Conservation (phyloP, 2,888 invertebrate genomes). For the Parthenolecanium corni region DNA sequence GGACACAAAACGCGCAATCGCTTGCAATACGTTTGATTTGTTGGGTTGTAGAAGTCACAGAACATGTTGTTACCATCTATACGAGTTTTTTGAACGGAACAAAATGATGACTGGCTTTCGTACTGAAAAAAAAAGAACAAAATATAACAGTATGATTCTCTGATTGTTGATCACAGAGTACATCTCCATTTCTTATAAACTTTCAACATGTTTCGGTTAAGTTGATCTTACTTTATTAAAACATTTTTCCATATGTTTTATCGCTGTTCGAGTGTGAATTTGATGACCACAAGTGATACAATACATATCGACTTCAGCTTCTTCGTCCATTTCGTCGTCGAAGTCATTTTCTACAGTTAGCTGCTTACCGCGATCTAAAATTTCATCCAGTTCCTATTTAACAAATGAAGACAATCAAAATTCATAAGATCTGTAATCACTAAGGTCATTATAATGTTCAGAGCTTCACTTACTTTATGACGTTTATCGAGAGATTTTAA, state of each 20-base stretch:
- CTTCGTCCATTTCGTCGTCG: constrained; percentile 52
- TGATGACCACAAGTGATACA: constrained; percentile 97
- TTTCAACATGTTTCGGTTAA: no score
- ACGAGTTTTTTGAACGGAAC: constrained; percentile 83
- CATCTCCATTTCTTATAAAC: no score
- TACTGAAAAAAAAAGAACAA: constrained; percentile 45
- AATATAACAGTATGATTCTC: background rate
- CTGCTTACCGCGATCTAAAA: constrained; percentile 66
- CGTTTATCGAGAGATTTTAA: constrained; percentile 68
- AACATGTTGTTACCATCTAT: constrained; percentile 95
- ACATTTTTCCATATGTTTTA: constrained; percentile 96
- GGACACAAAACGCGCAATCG: constrained; percentile 89
- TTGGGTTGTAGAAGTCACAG: constrained; percentile 87
- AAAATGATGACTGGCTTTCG: constrained; percentile 93
- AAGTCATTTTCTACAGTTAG: constrained; percentile 51
- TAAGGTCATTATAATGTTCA: no score
- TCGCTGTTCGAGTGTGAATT: constrained; percentile 78
- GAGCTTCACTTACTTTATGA: constrained; percentile 42
- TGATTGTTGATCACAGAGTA: no score
- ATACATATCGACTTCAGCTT: constrained; percentile 65
- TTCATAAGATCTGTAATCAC: background rate
- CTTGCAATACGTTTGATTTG: constrained; percentile 88
- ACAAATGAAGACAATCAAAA: background rate
- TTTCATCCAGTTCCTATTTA: constrained; percentile 62
- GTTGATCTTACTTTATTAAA: constrained; percentile 68